These are phyloP conservation scores for Phalacrocorax carbo DNA, from an alignment of 2,113 vertebrate species.

Conservation along the genomic window DNA sequence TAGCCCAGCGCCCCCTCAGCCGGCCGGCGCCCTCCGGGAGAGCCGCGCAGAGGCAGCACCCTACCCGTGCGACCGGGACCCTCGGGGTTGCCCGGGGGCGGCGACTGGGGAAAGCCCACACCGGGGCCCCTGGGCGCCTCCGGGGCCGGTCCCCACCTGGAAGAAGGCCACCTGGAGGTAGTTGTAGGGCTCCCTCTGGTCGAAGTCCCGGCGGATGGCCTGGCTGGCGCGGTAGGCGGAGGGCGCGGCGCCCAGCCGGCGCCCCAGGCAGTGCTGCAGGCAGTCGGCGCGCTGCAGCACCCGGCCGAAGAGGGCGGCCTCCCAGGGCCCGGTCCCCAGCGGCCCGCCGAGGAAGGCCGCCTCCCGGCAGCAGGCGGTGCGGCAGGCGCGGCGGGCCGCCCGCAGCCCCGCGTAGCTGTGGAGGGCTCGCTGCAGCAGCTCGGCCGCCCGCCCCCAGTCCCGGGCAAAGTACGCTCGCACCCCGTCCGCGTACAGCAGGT, in stretches of 20 bases:
- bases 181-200: slow-evolving; percentile 89
- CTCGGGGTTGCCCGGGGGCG: too few relatives aligned
- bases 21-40: too few relatives aligned
- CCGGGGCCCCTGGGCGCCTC: too few relatives aligned
- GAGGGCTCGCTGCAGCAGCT: too few relatives aligned
- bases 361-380: slow-evolving; percentile 1
- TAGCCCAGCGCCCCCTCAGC: too few relatives aligned
- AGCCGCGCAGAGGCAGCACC: background rate
- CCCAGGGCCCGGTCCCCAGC: slow-evolving; percentile 70
- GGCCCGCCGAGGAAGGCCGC: background rate
- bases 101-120: too few relatives aligned
- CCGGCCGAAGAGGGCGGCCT: slow-evolving; percentile 75
- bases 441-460: too few relatives aligned
- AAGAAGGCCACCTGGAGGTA: slow-evolving; percentile 93
- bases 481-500: too few relatives aligned
- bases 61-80: background rate
- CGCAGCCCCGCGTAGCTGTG: too few relatives aligned
- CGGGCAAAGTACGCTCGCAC: too few relatives aligned
- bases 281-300: slow-evolving; percentile 85
- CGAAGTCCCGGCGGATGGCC: slow-evolving; percentile 84
- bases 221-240: slow-evolving; percentile 80
- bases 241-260: slow-evolving; percentile 68
- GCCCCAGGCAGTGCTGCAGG: slow-evolving; percentile 79
- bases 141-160: slow-evolving; percentile 73
- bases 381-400: too few relatives aligned